Evolutionary conservation across 2,888 invertebrate genomes (phyloP).

Genomic region (Cybosia mesomella): DNA sequence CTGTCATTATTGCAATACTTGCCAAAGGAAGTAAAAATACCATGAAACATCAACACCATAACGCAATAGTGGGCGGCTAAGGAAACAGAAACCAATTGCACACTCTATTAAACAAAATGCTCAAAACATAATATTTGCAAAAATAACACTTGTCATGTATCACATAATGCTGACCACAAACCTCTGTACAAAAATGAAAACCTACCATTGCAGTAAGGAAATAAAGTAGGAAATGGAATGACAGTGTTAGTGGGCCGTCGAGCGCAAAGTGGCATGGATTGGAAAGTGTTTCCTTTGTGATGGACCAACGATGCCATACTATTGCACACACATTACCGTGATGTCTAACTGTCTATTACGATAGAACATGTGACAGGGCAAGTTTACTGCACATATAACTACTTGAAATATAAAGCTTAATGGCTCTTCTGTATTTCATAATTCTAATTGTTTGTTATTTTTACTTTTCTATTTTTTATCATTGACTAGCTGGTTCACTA

Average conservation of each 20-base stretch:
- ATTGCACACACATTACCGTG: slow-evolving; percentile 70
- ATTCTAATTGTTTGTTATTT: background rate
- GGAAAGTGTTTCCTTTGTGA: slow-evolving; percentile 77
- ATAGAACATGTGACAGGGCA: slow-evolving; percentile 35
- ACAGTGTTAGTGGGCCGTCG: slow-evolving; percentile 49
- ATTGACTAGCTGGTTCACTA: no score
- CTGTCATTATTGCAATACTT: background rate
- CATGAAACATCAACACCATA: background rate
- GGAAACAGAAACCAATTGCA: slow-evolving; percentile 22
- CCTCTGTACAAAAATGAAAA: slow-evolving; percentile 15
- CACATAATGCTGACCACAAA: slow-evolving; percentile 26
- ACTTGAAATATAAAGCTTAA: background rate
- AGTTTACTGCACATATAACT: slow-evolving; percentile 34
- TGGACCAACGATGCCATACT: slow-evolving; percentile 60
- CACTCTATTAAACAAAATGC: slow-evolving; percentile 2
- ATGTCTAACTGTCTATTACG: slow-evolving; percentile 57
- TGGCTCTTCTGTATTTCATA: background rate
- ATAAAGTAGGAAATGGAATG: slow-evolving; percentile 31
- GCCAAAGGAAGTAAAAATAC: slow-evolving; percentile 1
- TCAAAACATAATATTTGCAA: slow-evolving; percentile 18
- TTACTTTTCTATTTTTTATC: background rate
- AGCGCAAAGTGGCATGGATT: slow-evolving; percentile 74
- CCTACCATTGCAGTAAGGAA: slow-evolving; percentile 12
- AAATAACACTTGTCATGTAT: slow-evolving; percentile 29
- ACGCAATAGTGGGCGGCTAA: slow-evolving; percentile 26